phyloP scores from a whole-genome alignment of 2,888 invertebrate genomes.

The Dasysyrphus tricinctus region DNA sequence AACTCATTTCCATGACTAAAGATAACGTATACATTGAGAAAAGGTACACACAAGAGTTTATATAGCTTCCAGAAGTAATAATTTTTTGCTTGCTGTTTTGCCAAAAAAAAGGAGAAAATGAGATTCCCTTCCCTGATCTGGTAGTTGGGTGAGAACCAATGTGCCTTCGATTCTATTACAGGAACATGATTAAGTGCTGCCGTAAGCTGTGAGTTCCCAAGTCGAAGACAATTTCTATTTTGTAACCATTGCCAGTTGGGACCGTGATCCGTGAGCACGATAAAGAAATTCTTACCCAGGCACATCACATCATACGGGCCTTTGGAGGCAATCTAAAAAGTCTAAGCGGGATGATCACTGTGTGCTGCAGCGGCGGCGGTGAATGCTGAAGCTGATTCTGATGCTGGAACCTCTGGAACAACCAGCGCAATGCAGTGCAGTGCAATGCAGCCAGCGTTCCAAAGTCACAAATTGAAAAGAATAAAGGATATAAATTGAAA shows the following conservation, averaged over 20 bases:
- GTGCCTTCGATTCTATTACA: slow-evolving; percentile 67
- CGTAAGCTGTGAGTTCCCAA: slow-evolving; percentile 72
- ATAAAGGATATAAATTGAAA: slow-evolving; percentile 74
- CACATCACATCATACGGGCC: slow-evolving; percentile 10
- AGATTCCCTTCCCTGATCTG: slow-evolving; percentile 23
- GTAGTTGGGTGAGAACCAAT: slow-evolving; percentile 49
- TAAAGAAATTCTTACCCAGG: slow-evolving; percentile 50
- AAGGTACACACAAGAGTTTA: slow-evolving; percentile 21
- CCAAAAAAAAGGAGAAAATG: slow-evolving; percentile 1
- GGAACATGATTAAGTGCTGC: slow-evolving; percentile 74
- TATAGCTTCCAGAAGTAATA: slow-evolving; percentile 60
- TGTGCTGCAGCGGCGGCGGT: neutral
- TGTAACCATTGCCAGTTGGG: slow-evolving; percentile 67
- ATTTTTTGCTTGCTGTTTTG: slow-evolving; percentile 25
- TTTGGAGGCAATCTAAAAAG: neutral
- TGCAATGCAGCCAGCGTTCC: too few relatives aligned
- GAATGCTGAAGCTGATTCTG: too few relatives aligned
- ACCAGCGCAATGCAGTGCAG: neutral
- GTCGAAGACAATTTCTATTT: slow-evolving; percentile 75
- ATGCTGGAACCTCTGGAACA: neutral
- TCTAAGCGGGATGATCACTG: slow-evolving; percentile 35
- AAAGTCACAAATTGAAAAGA: slow-evolving; percentile 73
- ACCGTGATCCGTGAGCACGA: slow-evolving; percentile 64
- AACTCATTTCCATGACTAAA: slow-evolving; percentile 15
- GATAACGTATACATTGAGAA: slow-evolving; percentile 4